Evolutionary conservation across 2,888 invertebrate genomes (phyloP), one percentile per base, ranked within the genome.

Genomic region (Coecobrya sp.): DNA sequence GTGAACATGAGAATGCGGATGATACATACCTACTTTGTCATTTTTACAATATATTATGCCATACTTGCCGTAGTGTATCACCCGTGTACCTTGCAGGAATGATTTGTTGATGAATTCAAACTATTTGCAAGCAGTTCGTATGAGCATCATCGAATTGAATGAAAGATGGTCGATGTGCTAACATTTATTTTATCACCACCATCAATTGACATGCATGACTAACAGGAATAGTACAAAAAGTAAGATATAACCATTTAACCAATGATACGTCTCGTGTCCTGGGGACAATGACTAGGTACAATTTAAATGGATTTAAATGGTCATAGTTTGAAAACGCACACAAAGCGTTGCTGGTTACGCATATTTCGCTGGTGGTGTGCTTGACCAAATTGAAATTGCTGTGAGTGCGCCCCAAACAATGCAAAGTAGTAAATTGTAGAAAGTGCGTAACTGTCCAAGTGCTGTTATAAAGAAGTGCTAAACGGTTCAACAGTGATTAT

Each of bases 121-220:
- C 25, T n/a, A 22, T n/a, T n/a, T n/a, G n/a, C n/a, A n/a, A n/a
- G n/a, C n/a, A n/a, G n/a, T n/a, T n/a, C n/a, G n/a, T n/a, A n/a
- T n/a, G n/a, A n/a, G n/a, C n/a, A n/a, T 62, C 25, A 62, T 62
- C 25, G 22, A 22, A 62, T 1, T 8, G 22, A 22, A 62, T 8
- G n/a, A 30, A 16, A 27, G 65, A 27, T 30, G 65, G 11, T 65
- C 65, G 16, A 65, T 27, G 65, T 27, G 65, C 65, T 65, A 79
- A 79, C 79, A 79, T 79, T 79, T 36, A 27, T 73, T 52, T n/a
- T 25, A 79, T 22, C 22, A 49, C 45, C 22, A 49, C 45, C 25
- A 52, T 19, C 36, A 86, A 79, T 87, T 87, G 87, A 87, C 76
- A 87, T 76, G 87, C 87, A 87, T 87, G 62, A 42, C 87, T 59